Conservation (phyloP, 2,113 vertebrate species). For the Calidris pugnax region DNA sequence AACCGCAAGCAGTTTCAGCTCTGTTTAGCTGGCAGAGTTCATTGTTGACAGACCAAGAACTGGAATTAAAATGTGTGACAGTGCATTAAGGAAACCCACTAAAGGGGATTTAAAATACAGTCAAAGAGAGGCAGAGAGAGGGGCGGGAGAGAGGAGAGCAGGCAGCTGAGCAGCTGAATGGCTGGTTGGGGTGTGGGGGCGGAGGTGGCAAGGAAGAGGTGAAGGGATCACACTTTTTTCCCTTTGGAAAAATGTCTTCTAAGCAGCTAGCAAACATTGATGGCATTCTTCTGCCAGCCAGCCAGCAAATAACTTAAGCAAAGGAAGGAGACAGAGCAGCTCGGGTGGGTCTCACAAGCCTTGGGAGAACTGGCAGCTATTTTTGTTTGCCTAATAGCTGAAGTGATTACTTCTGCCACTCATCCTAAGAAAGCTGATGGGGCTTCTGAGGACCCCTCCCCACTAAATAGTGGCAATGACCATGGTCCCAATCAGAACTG, state of each 20-base stretch:
- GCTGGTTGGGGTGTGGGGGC: neutral
- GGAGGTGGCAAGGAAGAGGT: neutral
- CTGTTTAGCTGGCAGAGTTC: slow-evolving; percentile 27
- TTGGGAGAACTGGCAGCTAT: slow-evolving; percentile 36
- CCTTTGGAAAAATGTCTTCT: slow-evolving; percentile 10
- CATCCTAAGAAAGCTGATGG: slow-evolving; percentile 17
- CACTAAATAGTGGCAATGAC: slow-evolving; percentile 19
- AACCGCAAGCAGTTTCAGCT: slow-evolving; percentile 8
- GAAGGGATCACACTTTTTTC: neutral
- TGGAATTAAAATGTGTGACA: slow-evolving; percentile 10
- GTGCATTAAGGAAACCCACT: neutral
- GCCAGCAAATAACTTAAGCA: neutral
- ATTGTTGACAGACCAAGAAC: neutral
- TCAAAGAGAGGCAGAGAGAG: neutral
- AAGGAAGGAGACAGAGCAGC: neutral
- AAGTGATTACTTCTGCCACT: slow-evolving; percentile 54
- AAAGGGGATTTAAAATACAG: neutral
- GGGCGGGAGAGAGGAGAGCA: neutral
- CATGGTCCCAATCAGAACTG: slow-evolving; percentile 18
- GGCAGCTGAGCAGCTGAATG: neutral
- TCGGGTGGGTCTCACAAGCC: neutral
- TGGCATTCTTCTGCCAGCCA: neutral
- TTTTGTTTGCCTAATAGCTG: slow-evolving; percentile 46
- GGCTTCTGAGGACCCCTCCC: neutral
- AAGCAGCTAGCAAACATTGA: neutral